These are phyloP conservation scores for Dryobota labecula DNA, from an alignment of 2,888 invertebrate genomes.

Conservation along the genomic window DNA sequence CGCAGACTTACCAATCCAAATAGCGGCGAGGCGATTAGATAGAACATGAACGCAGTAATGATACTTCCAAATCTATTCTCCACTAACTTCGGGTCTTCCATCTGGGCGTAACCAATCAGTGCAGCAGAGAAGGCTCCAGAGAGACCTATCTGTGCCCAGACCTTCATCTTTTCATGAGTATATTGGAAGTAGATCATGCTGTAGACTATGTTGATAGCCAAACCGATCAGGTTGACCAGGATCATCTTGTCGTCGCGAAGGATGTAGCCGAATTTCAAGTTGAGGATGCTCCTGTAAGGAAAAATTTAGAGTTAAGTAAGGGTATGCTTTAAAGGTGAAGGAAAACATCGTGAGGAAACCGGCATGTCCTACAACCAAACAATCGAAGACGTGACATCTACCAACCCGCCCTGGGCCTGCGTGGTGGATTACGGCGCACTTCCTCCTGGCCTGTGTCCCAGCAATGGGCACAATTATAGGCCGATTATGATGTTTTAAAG, in stretches of 20 bases:
- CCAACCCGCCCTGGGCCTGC: too few species aligned
- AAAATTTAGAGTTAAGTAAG: not conserved
- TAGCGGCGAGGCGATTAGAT: constrained; percentile 93
- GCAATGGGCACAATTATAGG: too few species aligned
- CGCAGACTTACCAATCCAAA: constrained; percentile 91
- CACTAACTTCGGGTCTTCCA: constrained; percentile 92
- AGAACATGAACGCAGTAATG: constrained; percentile 92
- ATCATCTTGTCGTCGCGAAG: constrained; percentile 94
- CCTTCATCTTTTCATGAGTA: constrained; percentile 87
- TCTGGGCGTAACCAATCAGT: constrained; percentile 91
- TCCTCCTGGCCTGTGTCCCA: too few species aligned
- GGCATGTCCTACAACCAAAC: too few species aligned
- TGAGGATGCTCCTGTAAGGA: constrained; percentile 92
- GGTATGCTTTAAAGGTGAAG: too few species aligned
- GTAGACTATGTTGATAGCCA: constrained; percentile 93
- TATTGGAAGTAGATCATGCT: constrained; percentile 92
- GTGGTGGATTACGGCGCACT: too few species aligned
- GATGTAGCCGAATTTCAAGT: constrained; percentile 94
- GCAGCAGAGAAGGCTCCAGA: constrained; percentile 90
- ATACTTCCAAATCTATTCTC: constrained; percentile 93
- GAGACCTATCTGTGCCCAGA: constrained; percentile 90
- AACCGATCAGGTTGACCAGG: constrained; percentile 94
- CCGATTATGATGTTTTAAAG: too few species aligned
- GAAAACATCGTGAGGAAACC: too few species aligned
- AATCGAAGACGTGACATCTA: too few species aligned